Evolutionary conservation across 2,797 vertebrate species (phyloP), one percentile per base, ranked within the genome.

Genomic region (Crenuchus spilurus): DNA sequence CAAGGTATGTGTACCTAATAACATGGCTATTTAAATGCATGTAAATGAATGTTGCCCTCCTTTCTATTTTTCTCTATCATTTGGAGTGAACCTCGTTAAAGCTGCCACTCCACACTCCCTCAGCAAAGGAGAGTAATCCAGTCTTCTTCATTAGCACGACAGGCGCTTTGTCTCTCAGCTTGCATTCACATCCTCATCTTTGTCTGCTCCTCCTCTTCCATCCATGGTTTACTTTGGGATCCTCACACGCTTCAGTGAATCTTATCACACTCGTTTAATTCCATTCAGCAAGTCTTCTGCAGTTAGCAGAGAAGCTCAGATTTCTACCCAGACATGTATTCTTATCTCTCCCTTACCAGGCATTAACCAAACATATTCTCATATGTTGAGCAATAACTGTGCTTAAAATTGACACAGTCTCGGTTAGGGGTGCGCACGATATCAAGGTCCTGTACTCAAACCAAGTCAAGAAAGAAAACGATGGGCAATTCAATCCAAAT

Each of bases 131-230:
- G 39, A 30, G 4, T 65, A 65, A 65, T 65, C 62, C 42, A 48
- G 16, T 28, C 42, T n/a, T 46, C 62, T 48, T 65, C 62, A 65
- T 48, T 65, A 65, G 28, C 13, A 60, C 2, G 26, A 65, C 42
- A 31, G 42, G 7, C 2, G 28, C 28, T 31, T 33, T 30, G 28
- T 46, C 62, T 48, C 28, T 33, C n/a, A 46, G 42, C 42, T 14
- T 30, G 42, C 42, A 48, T 20, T 64, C 62, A 64, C n/a, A 8
- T 64, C 28, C 16, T 16, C 20, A 16, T 35, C 30, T 60, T 14
- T 60, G 22, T 46, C 62, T 48, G 28, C 62, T 44, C 16, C 48
- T 30, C 28, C 26, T 13, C 26, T 18, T 18, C 24, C 22, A n/a
- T n/a, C 39, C 41, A 20, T 13, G 1, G 13, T 42, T 62, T 26